Percentiles rank a stretch among this genome's conserved stretches.
phyloP scores from a whole-genome alignment of 2,113 vertebrate species.

The Periophthalmus modestus region DNA sequence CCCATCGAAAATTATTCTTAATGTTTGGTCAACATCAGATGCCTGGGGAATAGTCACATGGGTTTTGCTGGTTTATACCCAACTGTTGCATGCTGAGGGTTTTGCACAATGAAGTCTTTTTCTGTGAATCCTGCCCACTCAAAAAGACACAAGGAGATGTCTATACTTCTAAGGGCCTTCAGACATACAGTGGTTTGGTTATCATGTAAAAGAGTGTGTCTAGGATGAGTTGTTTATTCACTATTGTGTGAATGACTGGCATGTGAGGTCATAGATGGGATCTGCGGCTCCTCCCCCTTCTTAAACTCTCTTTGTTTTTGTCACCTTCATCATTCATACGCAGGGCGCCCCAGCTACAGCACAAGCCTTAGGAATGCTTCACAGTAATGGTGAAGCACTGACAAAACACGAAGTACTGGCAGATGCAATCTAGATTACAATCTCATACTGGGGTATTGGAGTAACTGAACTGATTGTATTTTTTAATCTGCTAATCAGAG shows the following conservation, averaged over 20 bases:
- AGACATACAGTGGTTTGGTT: background rate
- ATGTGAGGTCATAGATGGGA: slow-evolving; percentile 49
- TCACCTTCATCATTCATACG: slow-evolving; percentile 35
- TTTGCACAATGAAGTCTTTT: background rate
- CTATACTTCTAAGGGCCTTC: background rate
- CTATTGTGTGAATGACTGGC: slow-evolving; percentile 19
- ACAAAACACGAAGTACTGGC: slow-evolving; percentile 18
- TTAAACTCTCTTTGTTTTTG: slow-evolving; percentile 63
- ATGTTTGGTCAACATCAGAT: slow-evolving; percentile 33
- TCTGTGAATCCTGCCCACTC: background rate
- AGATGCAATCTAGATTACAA: background rate
- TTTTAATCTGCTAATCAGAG: background rate
- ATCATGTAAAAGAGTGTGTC: background rate
- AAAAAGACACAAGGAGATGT: background rate
- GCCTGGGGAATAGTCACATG: slow-evolving; percentile 1
- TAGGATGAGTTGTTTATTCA: slow-evolving; percentile 42
- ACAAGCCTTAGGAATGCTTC: slow-evolving; percentile 45
- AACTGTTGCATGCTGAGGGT: background rate
- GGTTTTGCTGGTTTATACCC: background rate
- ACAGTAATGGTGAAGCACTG: slow-evolving; percentile 23
- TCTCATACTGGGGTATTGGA: background rate
- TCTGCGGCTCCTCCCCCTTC: slow-evolving; percentile 27
- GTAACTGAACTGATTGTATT: too few species aligned
- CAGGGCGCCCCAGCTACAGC: slow-evolving; percentile 19
- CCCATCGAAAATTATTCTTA: slow-evolving; percentile 19